Evolutionary conservation across 2,113 vertebrate species (phyloP).

Genomic region (Dicentrarchus labrax): DNA sequence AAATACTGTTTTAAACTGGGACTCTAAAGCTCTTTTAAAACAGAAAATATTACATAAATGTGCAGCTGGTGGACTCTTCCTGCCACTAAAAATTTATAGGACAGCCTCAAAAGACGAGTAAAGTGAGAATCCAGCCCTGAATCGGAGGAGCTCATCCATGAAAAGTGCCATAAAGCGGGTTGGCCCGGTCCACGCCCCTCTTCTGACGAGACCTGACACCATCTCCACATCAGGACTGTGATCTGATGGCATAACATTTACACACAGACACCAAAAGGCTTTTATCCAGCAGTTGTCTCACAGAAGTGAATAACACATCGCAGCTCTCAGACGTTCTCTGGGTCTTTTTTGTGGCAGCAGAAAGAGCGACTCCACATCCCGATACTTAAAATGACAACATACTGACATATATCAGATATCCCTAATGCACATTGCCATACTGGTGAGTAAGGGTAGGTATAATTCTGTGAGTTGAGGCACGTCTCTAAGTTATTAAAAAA

Average conservation of each 20-base stretch:
- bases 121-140: neutral
- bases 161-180: neutral
- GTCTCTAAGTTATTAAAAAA: too few relatives aligned
- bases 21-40: neutral
- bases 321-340: neutral
- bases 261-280: neutral
- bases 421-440: neutral
- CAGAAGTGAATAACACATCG: neutral
- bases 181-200: neutral
- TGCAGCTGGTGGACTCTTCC: neutral
- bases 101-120: neutral
- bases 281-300: constrained; percentile 17
- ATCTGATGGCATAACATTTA: neutral
- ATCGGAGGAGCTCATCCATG: neutral
- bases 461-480: neutral
- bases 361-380: neutral
- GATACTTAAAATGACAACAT: neutral
- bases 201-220: neutral
- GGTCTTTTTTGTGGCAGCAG: neutral
- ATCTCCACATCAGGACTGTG: neutral
- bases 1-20: constrained; percentile 6
- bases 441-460: neutral
- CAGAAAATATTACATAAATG: neutral
- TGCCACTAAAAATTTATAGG: neutral
- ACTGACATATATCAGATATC: too few relatives aligned